A percentile compares a stretch with the other conserved stretches of the same genome.
Conservation (phyloP, 92 coral and sea anemone genomes). For the Porites divaricata region DNA sequence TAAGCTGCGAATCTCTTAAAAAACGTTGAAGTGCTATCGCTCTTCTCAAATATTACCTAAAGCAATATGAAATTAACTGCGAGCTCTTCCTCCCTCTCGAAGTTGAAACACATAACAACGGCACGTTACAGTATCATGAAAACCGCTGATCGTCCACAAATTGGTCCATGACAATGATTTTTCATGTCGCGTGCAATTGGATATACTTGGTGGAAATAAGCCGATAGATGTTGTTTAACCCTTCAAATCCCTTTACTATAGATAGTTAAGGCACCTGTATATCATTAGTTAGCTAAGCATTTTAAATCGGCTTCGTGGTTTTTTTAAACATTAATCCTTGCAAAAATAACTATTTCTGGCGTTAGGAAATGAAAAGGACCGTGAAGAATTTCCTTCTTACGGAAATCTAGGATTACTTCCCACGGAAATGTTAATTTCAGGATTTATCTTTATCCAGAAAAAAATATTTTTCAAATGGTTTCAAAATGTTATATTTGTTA, state of each 20-base stretch:
- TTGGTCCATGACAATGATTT: neutral
- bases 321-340: neutral
- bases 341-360: neutral
- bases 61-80: neutral
- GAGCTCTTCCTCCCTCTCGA: neutral
- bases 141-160: neutral
- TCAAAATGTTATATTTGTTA: no score
- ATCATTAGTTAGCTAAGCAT: slow-evolving; percentile 5
- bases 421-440: neutral
- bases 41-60: neutral
- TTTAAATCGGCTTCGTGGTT: slow-evolving; percentile 9
- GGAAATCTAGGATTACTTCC: slow-evolving; percentile 41
- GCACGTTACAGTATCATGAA: neutral
- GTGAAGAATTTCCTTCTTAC: slow-evolving; percentile 26
- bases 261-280: slow-evolving; percentile 17
- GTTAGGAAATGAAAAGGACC: neutral
- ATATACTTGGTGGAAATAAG: neutral
- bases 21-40: slow-evolving; percentile 11
- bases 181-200: slow-evolving; percentile 3
- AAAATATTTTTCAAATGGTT: neutral
- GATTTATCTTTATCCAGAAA: neutral
- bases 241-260: neutral
- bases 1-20: slow-evolving; percentile 11
- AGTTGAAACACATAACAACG: neutral
- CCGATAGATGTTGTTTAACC: slow-evolving; percentile 4